Conservation (phyloP, 2,797 vertebrate species). For the Trichosurus vulpecula region DNA sequence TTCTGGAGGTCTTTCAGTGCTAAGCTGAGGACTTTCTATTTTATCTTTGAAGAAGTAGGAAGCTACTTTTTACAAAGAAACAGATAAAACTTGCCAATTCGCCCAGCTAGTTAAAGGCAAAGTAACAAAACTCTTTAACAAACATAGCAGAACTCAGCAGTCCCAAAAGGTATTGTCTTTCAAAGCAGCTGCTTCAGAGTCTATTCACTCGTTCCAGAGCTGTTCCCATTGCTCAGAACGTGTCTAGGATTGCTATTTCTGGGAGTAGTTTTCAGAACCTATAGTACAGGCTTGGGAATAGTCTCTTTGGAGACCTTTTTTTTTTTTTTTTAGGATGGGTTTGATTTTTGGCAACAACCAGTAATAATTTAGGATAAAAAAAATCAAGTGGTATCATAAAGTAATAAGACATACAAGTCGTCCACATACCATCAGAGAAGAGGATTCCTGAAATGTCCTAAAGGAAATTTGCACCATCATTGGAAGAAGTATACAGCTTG, state of each 20-base stretch:
- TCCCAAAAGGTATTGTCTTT: not conserved
- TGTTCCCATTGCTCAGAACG: too few species aligned
- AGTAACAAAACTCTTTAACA: not conserved
- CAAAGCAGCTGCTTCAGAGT: not conserved
- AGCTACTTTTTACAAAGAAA: not conserved
- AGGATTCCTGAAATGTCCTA: not conserved
- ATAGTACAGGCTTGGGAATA: not conserved
- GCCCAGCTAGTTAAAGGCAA: not conserved
- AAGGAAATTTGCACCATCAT: not conserved
- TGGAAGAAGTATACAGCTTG: not conserved
- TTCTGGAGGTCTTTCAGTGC: not conserved
- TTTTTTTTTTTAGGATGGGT: not conserved
- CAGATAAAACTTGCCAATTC: not conserved
- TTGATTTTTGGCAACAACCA: not conserved
- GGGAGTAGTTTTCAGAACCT: not conserved
- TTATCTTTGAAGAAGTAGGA: not conserved
- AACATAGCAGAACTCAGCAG: not conserved
- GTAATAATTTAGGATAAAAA: not conserved
- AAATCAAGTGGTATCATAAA: not conserved
- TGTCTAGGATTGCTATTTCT: not conserved
- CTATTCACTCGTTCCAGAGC: not conserved
- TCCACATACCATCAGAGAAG: not conserved
- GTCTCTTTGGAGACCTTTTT: not conserved
- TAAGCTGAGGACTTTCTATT: not conserved
- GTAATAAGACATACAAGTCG: not conserved